Conservation (phyloP, 2,888 invertebrate genomes). For the Allophyes oxyacanthae region DNA sequence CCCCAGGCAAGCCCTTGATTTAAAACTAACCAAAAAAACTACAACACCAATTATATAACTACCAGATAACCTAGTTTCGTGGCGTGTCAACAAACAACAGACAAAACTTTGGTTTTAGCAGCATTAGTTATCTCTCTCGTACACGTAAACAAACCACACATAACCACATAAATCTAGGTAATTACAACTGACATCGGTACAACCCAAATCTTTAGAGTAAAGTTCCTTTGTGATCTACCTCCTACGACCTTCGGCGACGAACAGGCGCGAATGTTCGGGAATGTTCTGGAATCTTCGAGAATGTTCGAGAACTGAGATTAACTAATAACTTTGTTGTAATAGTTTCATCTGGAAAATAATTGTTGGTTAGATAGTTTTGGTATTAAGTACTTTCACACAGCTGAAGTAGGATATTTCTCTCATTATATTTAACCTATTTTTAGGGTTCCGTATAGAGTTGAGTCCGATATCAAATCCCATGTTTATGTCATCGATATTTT, state of each 20-base stretch:
- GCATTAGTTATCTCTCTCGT: background rate
- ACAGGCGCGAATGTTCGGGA: conserved; percentile 7
- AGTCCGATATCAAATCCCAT: no score
- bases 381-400: conserved; percentile 3
- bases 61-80: background rate
- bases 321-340: conserved; percentile 12
- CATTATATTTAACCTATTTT: background rate
- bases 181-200: conserved; percentile 17
- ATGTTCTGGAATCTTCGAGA: conserved; percentile 1
- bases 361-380: conserved; percentile 14
- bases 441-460: no score
- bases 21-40: no score
- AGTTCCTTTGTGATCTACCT: conserved; percentile 3
- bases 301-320: background rate
- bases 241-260: conserved; percentile 3
- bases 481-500: no score
- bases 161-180: conserved; percentile 7
- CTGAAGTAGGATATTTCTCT: background rate
- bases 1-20: no score
- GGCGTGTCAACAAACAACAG: background rate
- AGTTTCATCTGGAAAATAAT: conserved; percentile 25
- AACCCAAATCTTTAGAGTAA: conserved; percentile 11
- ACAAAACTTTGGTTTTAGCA: conserved; percentile 1
- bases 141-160: conserved; percentile 2
- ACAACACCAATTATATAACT: background rate